phyloP scores from a whole-genome alignment of 2,888 invertebrate species.

The Nowickia ferox region DNA sequence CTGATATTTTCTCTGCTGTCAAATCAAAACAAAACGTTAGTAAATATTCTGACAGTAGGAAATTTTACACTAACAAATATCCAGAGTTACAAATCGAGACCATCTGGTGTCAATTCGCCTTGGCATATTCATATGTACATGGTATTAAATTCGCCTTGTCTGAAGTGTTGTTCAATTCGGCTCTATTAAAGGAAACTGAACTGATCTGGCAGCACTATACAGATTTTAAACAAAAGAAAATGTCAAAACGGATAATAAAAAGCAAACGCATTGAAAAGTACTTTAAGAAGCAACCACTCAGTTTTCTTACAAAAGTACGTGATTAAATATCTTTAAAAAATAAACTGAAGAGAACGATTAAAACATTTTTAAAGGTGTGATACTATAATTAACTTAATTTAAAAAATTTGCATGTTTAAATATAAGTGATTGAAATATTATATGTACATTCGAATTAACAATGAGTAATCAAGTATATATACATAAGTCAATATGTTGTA shows the following conservation, averaged over 20 bases:
- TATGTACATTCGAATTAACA: not conserved
- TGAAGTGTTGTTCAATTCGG: too few species aligned
- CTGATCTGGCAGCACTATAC: too few species aligned
- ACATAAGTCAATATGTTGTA: too few species aligned
- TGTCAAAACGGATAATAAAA: not conserved
- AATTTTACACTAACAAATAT: too few species aligned
- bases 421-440: not conserved
- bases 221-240: not conserved
- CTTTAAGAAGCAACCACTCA: not conserved
- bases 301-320: not conserved
- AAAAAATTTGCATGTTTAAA: not conserved
- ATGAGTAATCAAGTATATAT: not conserved
- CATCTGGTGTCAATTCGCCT: too few species aligned
- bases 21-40: too few species aligned
- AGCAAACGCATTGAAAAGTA: not conserved
- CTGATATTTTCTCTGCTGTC: too few species aligned
- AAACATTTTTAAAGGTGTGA: not conserved
- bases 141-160: too few species aligned
- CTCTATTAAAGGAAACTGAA: too few species aligned
- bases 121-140: too few species aligned
- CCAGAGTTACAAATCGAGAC: too few species aligned
- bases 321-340: not conserved
- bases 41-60: too few species aligned
- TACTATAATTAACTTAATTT: not conserved
- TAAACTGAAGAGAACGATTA: not conserved